Base-by-base conservation (phyloP, 2,888 invertebrate species). In the Agriopis leucophaearia region DNA sequence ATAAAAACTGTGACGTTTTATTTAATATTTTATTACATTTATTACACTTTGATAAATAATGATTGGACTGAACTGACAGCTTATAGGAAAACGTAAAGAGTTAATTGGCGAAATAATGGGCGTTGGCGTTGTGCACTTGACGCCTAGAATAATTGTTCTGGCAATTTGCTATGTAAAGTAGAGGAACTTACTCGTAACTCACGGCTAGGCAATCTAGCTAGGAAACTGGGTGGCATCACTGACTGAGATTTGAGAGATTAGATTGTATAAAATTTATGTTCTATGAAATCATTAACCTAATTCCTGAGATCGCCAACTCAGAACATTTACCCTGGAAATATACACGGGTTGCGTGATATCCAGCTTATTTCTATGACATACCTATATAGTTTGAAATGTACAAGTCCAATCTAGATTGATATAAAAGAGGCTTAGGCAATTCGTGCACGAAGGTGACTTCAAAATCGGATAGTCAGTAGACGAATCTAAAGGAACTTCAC, bases 101-200 rank as follows among this genome's bases (percentile, higher is more conserved):
- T 63, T 58, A 63, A 67, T 63, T 64, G 65, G 57, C 58, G 58
- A 48, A 62, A 65, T 65, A 62, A 69, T 62, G 58, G 67, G 55
- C 67, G 63, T 45, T 40, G 18, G 59, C 52, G 52, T 44, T 36
- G 42, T 50, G 59, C 60, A 56, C 64, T 68, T 64, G 64, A 68
- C 68, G 68, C 68, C 59, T 60, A 50, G 59, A 63, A 55, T 68
- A 68, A 68, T 64, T 68, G 64, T 68, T 38, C 64, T 60, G 60
- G 68, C 68, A 68, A 68, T 68, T 68, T 56, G 51, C 38, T 64
- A 64, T 68, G 68, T 60, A 68, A 64, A 68, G 60, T 51, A 64
- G 59, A 54, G 64, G 59, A 68, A 68, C 64, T 64, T 27, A 56
- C 51, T 64, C 68, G 68, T 68, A 55, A 68, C 48, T 68, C 64